Percentiles rank a stretch among this genome's conserved stretches.
Evolutionary conservation across 2,113 vertebrate species (phyloP).

Genomic region (Lampris incognitus): DNA sequence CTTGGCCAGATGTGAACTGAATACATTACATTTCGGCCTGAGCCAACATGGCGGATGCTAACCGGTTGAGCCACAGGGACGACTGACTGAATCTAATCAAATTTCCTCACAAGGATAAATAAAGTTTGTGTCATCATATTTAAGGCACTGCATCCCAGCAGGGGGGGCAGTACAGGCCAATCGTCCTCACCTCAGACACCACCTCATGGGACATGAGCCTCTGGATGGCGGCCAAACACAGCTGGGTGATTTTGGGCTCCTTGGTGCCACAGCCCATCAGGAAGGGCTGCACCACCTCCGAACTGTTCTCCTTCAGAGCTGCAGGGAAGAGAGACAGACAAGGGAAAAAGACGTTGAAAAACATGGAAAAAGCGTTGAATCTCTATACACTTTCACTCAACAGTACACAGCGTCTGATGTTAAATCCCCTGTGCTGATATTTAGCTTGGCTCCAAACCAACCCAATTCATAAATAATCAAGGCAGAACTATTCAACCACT

Average conservation of each 20-base stretch:
- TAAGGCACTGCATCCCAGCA: no score
- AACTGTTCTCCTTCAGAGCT: constrained; percentile 98
- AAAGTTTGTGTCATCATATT: no score
- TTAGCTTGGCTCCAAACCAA: no score
- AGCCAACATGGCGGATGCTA: no score
- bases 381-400: not conserved
- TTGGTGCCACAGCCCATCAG: constrained; percentile 99
- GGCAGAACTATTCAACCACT: no score
- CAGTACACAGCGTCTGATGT: not conserved
- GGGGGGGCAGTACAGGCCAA: not conserved
- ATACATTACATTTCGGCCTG: no score
- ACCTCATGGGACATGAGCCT: constrained; percentile 99
- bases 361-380: not conserved
- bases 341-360: not conserved
- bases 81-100: no score
- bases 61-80: no score
- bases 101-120: no score
- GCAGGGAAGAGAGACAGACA: constrained; percentile 18
- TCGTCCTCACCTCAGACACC: constrained; percentile 92
- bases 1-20: no score
- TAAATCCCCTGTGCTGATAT: no score
- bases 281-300: constrained; percentile 97
- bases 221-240: constrained; percentile 97
- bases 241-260: constrained; percentile 98
- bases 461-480: no score